Conservation (phyloP, 2,888 invertebrate species). For the Anthophora plumipes region DNA sequence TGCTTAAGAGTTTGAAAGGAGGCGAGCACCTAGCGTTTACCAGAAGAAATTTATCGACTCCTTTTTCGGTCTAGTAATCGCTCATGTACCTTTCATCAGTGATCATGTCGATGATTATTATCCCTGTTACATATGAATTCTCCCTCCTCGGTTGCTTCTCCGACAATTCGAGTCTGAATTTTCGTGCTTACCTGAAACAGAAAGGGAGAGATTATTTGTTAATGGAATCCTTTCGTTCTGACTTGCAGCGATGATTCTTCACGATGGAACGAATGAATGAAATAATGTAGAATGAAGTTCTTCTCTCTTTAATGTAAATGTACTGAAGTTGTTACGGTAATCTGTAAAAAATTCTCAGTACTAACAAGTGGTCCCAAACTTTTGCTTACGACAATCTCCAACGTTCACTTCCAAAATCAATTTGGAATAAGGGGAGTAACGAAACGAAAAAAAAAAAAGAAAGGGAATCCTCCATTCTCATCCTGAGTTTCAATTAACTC, state of each 20-base stretch:
- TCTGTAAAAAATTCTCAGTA: too few species aligned
- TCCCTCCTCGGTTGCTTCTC: not conserved
- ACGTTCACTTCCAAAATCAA: too few species aligned
- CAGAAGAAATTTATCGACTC: slow-evolving; percentile 44
- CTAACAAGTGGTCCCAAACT: too few species aligned
- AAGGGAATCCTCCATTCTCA: too few species aligned
- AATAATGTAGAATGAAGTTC: too few species aligned
- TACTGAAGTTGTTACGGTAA: too few species aligned
- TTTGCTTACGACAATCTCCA: too few species aligned
- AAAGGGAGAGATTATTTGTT: slow-evolving; percentile 23
- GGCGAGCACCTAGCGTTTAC: slow-evolving; percentile 5
- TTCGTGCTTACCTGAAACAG: slow-evolving; percentile 66
- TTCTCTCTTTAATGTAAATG: too few species aligned
- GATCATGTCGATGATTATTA: slow-evolving; percentile 34
- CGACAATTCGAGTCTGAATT: not conserved
- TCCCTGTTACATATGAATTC: not conserved
- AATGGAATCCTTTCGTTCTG: not conserved
- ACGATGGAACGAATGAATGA: not conserved
- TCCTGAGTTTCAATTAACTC: too few species aligned
- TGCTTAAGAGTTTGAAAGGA: slow-evolving; percentile 51
- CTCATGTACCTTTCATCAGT: slow-evolving; percentile 39
- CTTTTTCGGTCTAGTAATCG: slow-evolving; percentile 20
- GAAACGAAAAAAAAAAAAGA: too few species aligned
- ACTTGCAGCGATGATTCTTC: too few species aligned
- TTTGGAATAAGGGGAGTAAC: too few species aligned